A percentile compares a stretch with the other conserved stretches of the same genome.
Evolutionary conservation across 2,113 vertebrate genomes (phyloP).

Genomic region (Australoheros scitulus): DNA sequence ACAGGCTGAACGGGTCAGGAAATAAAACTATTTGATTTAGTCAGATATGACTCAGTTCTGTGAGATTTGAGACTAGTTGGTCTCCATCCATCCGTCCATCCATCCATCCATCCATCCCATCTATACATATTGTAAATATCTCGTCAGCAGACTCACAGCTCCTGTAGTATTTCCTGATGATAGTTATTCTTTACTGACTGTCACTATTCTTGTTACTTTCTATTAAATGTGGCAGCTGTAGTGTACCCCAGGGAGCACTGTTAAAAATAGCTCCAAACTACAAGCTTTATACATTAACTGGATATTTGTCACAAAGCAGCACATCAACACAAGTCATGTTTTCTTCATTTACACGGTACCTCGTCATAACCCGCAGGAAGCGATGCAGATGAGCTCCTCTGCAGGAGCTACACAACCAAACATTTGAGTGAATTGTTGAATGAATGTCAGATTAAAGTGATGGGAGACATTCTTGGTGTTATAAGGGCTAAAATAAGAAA

Average conservation of each 20-base stretch:
- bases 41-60: background rate
- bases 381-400: background rate
- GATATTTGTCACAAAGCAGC: background rate
- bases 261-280: background rate
- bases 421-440: background rate
- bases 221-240: background rate
- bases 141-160: too few species aligned
- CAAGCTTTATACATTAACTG: background rate
- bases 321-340: background rate
- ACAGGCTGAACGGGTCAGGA: background rate
- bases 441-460: background rate
- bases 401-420: background rate
- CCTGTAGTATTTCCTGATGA: too few species aligned
- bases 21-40: background rate
- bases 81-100: too few species aligned
- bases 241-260: background rate
- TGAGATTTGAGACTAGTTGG: background rate
- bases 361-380: background rate
- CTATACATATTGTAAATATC: background rate
- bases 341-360: background rate
- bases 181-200: background rate
- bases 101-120: background rate
- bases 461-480: background rate
- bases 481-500: background rate
- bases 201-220: background rate